Conservation (phyloP, 2,113 vertebrate species). For the Plectropomus leopardus region DNA sequence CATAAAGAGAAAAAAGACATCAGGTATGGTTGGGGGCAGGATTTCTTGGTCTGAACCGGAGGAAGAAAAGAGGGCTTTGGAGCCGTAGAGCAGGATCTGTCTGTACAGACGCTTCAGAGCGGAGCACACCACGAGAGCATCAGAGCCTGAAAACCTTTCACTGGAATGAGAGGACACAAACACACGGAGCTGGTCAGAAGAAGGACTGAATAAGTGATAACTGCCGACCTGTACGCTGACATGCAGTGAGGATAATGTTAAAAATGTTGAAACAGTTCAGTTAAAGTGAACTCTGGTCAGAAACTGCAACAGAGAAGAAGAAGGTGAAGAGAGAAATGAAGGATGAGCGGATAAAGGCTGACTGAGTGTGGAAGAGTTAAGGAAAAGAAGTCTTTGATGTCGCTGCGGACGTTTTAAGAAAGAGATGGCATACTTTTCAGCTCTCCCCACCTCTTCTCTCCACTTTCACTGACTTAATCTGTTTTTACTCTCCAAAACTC, state of each 20-base stretch:
- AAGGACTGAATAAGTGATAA: neutral
- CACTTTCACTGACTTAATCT: constrained; percentile 48
- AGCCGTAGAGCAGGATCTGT: constrained; percentile 83
- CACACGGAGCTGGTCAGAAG: neutral
- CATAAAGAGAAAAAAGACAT: constrained; percentile 88
- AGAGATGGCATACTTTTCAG: constrained; percentile 48
- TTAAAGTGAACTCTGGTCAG: constrained; percentile 15
- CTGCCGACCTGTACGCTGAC: neutral
- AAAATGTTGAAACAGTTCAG: neutral
- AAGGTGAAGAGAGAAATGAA: neutral
- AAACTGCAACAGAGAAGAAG: neutral
- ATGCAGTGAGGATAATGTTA: neutral
- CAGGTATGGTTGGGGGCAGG: constrained; percentile 11
- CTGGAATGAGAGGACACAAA: constrained; percentile 67
- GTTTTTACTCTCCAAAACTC: constrained; percentile 35
- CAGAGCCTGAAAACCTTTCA: constrained; percentile 76
- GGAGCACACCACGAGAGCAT: constrained; percentile 89
- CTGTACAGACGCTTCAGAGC: constrained; percentile 91
- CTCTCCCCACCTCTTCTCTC: constrained; percentile 35
- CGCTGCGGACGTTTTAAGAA: constrained; percentile 35
- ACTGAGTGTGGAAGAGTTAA: constrained; percentile 19
- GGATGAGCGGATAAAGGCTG: neutral
- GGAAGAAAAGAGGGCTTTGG: constrained; percentile 31
- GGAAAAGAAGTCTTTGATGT: constrained; percentile 63
- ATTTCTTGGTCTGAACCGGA: constrained; percentile 29